Evolutionary conservation across 2,888 invertebrate genomes (phyloP), one percentile per base, ranked within the genome.

Genomic region (Gastracanthus pulcherrimus): DNA sequence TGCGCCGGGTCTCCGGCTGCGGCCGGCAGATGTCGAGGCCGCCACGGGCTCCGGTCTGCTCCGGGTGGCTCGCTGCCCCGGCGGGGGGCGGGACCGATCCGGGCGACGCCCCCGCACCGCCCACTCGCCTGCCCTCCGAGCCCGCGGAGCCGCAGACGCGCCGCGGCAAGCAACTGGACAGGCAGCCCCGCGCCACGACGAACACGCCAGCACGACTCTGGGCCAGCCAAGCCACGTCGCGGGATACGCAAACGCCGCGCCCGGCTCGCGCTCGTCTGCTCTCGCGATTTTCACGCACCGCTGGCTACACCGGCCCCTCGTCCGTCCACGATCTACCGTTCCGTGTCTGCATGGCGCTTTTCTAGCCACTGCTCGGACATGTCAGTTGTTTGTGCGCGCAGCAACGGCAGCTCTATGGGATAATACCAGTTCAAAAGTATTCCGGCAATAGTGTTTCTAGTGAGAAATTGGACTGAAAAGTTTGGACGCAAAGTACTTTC

Each of bases 131-230:
- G 86, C 87, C 88, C 87, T 87, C 89, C 85, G 86, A 81, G 82
- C 86, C 86, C 85, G 85, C 85, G 86, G 83, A 86, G 87, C 85
- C 88, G 89, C 91, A 91, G 91, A 91, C 89, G 91, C 85, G 87
- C 86, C 89, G 90, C 89, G 90, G 89, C 91, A 89, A 90, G 89
- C 90, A 90, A 89, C 90, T 89, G 89, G 89, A 90, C 76, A 79
- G 78, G 77, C 78, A 75, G 76, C 62, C 36, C 36, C 60, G 81
- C 36, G 48, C 45, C 29, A 38, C 48, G 48, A 60, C 19, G 60
- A 26, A 62, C 31, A 29, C 58, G 62, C 13, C 31, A 29, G 71
- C 7, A 23, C 36, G 16, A 51, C 51, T 71, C n/a, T n/a, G 48
- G 62, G 67, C 67, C 48, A 62, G 60, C 80, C 13, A 31, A 51